These are phyloP conservation scores for Limnephilus auricula DNA, from an alignment of 2,888 invertebrate species.

Conservation along the genomic window DNA sequence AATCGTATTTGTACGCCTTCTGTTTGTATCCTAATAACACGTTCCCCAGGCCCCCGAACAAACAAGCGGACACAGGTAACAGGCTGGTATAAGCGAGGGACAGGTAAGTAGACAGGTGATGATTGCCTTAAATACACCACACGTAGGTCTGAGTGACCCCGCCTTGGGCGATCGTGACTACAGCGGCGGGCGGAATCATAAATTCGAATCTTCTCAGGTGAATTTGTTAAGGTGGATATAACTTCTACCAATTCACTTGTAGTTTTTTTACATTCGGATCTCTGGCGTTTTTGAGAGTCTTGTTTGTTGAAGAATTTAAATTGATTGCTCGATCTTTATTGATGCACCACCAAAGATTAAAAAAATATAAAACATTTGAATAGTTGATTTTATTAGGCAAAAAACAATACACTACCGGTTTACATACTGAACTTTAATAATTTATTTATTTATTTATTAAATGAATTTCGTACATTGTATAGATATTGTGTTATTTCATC, in stretches of 20 bases:
- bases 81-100: not conserved
- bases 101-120: conserved; percentile 31
- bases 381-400: not conserved
- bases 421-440: no score
- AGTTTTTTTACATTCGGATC: not conserved
- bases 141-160: conserved; percentile 10
- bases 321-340: not conserved
- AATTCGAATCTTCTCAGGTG: conserved; percentile 2
- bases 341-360: not conserved
- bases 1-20: conserved; percentile 30
- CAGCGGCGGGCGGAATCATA: not conserved
- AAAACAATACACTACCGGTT: no score
- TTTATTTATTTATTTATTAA: no score
- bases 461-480: no score
- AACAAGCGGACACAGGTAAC: conserved; percentile 23
- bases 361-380: not conserved
- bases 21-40: conserved; percentile 29
- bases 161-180: conserved; percentile 24
- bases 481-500: no score
- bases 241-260: not conserved
- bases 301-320: not conserved
- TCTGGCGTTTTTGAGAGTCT: not conserved
- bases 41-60: conserved; percentile 5
- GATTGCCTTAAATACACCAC: conserved; percentile 24
- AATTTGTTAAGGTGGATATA: not conserved